Evolutionary conservation across 2,113 vertebrate genomes (phyloP), one percentile per base, ranked within the genome.

Genomic region (Dromas ardeola): DNA sequence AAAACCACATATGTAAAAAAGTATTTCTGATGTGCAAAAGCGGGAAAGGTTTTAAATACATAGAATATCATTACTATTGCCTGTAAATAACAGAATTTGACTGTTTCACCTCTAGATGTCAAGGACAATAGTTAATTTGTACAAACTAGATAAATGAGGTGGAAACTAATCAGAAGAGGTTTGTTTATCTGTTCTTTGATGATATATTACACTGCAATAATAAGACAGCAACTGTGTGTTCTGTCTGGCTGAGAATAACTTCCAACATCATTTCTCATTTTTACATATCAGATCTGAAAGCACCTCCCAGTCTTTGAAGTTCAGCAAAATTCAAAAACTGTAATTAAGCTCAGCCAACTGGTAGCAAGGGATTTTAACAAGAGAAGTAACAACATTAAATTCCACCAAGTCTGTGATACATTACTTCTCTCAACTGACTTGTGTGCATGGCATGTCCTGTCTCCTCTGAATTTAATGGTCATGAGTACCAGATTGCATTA

Each of bases 101-200:
- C 56, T 81, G 59, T 67, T 96, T 93, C 92, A 93, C 92, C 96
- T 94, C 56, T 65, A 81, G 88, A 79, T 80, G 80, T 76, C 95
- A 97, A 95, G 93, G 96, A 93, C 93, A 97, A 89, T 55, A 85
- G 82, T 94, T 97, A 97, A 97, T 96, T 96, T 77, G 79, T 91
- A 89, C 80, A 69, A 95, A 97, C 73, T 81, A 96, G 95, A 98
- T 95, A 97, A 98, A 97, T 97, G 96, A 96, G 94, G 85, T 94
- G 93, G 82, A 96, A 97, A 95, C 82, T 95, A 96, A 96, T 96
- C 95, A 94, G 92, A 94, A 97, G 69, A 93, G 82, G 88, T 95
- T 97, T 98, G 96, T 96, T 97, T 98, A 97, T 97, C 95, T 96
- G 82, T 78, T 95, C 87, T 94, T 96, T 93, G 84, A 96, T 97